Evolutionary conservation across 2,113 vertebrate genomes (phyloP).

Genomic region (Etheostoma spectabile): DNA sequence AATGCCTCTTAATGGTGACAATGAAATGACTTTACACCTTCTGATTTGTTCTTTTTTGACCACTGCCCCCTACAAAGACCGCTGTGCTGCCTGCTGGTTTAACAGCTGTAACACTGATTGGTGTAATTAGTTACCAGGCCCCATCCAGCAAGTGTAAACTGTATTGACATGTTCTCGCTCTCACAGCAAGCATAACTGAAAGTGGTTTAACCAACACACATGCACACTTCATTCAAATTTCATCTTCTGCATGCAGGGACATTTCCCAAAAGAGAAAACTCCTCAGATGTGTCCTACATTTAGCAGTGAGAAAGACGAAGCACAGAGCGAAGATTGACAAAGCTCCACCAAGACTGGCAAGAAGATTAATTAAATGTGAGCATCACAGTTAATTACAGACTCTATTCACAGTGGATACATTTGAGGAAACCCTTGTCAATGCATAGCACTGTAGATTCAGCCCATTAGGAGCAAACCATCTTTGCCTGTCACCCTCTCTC

Average conservation of each 20-base stretch:
- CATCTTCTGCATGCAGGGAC: conserved; percentile 4
- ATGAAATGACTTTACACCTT: conserved; percentile 49
- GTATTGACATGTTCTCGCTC: conserved; percentile 46
- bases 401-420: conserved; percentile 71
- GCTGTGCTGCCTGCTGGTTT: conserved; percentile 58
- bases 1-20: conserved; percentile 37
- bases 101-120: conserved; percentile 50
- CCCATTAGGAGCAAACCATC: conserved; percentile 53
- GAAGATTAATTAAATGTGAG: conserved; percentile 79
- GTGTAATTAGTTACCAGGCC: conserved; percentile 46
- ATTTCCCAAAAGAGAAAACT: conserved; percentile 18
- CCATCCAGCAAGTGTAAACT: conserved; percentile 45
- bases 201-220: conserved; percentile 1
- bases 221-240: neutral
- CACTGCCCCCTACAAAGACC: conserved; percentile 16
- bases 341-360: conserved; percentile 55
- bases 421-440: conserved; percentile 59
- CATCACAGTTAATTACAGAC: conserved; percentile 77
- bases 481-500: conserved; percentile 24
- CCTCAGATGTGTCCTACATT: conserved; percentile 47
- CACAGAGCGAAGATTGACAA: conserved; percentile 51
- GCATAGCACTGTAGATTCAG: conserved; percentile 51
- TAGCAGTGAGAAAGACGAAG: conserved; percentile 43
- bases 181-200: conserved; percentile 20
- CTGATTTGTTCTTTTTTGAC: conserved; percentile 19